Evolutionary conservation across 2,888 invertebrate genomes (phyloP), one percentile per base, ranked within the genome.

Genomic region (Nymphalis urticae): DNA sequence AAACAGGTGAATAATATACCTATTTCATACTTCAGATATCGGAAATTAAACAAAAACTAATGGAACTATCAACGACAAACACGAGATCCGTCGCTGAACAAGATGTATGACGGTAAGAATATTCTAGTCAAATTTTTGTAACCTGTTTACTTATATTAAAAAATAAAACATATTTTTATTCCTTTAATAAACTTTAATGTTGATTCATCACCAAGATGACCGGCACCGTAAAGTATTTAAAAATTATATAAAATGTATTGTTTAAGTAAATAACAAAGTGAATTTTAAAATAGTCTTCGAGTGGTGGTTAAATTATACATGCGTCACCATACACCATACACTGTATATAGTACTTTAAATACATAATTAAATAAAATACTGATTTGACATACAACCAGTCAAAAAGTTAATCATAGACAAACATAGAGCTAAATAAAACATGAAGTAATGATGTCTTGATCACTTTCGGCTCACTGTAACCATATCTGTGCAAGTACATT

Each of bases 21-120:
- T 53, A 24, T 51, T 8, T 54, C 32, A 75, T 78, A 70, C 88
- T 92, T 60, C 91, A 94, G 94, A 93, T 94, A 71, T 80, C 93
- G 1, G 92, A 93, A 81, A 91, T 94, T 64, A 94, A 94, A 78
- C 90, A 92, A 68, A 93, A 94, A 74, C 81, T 94, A 19, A 85
- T 85, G 71, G 89, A 90, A 68, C 81, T 94, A 5, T 89, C 92
- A 0, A 79, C 80, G 0, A 83, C 86, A 7, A 89, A 90, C 74
- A 76, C 75, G 7, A 80, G 72, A 72, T 84, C 89, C 0, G 85
- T 86, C 7, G 66, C 73, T 13, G 72, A 61, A 0, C 83, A 87
- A 17, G 82, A 73, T 78, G 9, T 27, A 56, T 32, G 8, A 17
- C 16, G 32, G 32, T 56, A 27, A 17, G 17, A 17, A 16, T n/a